These are phyloP conservation scores for Boulengeromyrus knoepffleri DNA, from an alignment of 2,113 vertebrate species.

Conservation along the genomic window DNA sequence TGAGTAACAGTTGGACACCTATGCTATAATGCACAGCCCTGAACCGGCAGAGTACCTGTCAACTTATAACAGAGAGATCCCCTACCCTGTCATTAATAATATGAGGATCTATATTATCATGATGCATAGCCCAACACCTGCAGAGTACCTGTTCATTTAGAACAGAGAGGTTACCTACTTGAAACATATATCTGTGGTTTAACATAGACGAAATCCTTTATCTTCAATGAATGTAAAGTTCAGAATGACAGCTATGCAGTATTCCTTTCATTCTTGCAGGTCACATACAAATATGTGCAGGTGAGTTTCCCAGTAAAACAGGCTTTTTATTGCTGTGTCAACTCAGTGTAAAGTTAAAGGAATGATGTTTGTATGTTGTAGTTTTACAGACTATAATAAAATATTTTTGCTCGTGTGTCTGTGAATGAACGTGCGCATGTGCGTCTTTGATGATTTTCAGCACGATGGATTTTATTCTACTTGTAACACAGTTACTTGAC, in stretches of 20 bases:
- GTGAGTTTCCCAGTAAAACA: neutral
- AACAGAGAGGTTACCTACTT: neutral
- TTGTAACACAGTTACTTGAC: neutral
- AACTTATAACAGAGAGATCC: neutral
- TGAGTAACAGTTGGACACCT: neutral
- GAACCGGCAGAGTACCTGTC: neutral
- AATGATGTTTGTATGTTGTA: neutral
- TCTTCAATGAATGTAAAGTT: neutral
- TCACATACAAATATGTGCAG: neutral
- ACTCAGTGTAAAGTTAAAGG: neutral
- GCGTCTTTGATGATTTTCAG: neutral
- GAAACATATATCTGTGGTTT: neutral
- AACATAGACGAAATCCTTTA: neutral
- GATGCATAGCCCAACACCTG: neutral
- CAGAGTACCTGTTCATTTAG: neutral
- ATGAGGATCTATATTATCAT: neutral
- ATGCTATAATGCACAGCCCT: neutral
- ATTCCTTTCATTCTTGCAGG: neutral
- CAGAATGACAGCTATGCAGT: neutral
- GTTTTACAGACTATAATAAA: neutral
- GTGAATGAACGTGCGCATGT: neutral
- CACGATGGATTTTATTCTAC: neutral
- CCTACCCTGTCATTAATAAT: neutral
- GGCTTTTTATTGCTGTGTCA: neutral
- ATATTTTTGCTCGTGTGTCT: neutral